Evolutionary conservation across 1,140 invertebrate species (phyloP).

Genomic region (Drosophila athabasca): DNA sequence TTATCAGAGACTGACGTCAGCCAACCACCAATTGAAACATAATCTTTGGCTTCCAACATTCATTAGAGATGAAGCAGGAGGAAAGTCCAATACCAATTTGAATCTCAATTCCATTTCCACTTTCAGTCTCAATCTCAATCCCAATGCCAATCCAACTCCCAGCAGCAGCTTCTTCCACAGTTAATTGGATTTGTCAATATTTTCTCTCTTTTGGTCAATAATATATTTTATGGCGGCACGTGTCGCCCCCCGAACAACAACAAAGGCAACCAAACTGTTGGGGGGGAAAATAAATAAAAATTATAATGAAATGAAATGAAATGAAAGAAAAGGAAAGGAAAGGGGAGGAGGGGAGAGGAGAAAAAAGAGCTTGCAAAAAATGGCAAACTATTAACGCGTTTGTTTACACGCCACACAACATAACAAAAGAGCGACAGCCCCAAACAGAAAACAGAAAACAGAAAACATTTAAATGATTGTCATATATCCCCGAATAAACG

Average conservation of each 20-base stretch:
- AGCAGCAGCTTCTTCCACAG: background rate
- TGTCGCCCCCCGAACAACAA: slow-evolving; percentile 41
- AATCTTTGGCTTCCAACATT: background rate
- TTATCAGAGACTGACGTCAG: slow-evolving; percentile 38
- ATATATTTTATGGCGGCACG: slow-evolving; percentile 68
- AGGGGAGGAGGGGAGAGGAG: too few relatives aligned
- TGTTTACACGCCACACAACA: slow-evolving; percentile 50
- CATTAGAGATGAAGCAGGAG: background rate
- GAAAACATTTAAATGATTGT: slow-evolving; percentile 55
- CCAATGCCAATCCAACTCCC: too few relatives aligned
- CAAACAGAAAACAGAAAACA: too few relatives aligned
- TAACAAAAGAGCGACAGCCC: slow-evolving; percentile 29
- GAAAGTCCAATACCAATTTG: too few relatives aligned
- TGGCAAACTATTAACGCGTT: slow-evolving; percentile 71
- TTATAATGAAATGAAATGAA: slow-evolving; percentile 50
- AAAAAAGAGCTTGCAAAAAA: slow-evolving; percentile 58
- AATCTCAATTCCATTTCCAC: too few relatives aligned
- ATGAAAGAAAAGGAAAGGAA: background rate
- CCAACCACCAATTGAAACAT: background rate
- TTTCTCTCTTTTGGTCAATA: slow-evolving; percentile 57
- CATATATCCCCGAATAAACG: slow-evolving; percentile 29
- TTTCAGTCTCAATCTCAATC: too few relatives aligned
- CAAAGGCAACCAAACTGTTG: slow-evolving; percentile 11
- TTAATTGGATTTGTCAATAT: slow-evolving; percentile 51
- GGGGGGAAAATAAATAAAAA: slow-evolving; percentile 47